Conservation (phyloP, 2,888 invertebrate genomes). For the Agrotis segetum region DNA sequence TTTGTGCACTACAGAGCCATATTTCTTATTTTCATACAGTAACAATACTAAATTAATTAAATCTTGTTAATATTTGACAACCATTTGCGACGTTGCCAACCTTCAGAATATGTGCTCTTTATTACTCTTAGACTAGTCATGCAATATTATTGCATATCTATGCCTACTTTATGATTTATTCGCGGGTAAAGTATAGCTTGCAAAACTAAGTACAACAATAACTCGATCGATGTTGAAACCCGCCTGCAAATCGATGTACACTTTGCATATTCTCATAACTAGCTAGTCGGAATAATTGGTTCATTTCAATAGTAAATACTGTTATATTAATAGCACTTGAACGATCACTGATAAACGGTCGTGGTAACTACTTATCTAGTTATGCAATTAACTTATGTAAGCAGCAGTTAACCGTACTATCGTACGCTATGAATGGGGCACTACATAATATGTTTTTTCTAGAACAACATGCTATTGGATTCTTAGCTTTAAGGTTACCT, state of each 20-base stretch:
- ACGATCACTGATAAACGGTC: conserved; percentile 21
- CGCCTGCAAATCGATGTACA: background rate
- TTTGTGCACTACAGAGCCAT: too few species aligned
- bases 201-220: conserved; percentile 2
- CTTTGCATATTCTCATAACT: conserved; percentile 36
- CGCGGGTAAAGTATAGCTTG: too few species aligned
- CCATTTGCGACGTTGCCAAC: too few species aligned
- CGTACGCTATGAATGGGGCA: conserved; percentile 2
- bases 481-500: background rate
- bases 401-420: background rate
- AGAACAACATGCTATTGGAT: background rate
- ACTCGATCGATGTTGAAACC: conserved; percentile 20
- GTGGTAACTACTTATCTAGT: conserved; percentile 9
- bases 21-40: too few species aligned
- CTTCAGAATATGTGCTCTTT: too few species aligned
- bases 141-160: background rate
- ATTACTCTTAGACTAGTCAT: background rate
- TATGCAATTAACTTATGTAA: conserved; percentile 25
- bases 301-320: conserved; percentile 30
- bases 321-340: conserved; percentile 33
- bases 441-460: background rate
- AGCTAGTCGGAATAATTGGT: conserved; percentile 19
- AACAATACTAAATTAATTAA: too few species aligned
- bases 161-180: background rate
- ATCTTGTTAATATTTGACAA: too few species aligned